These are phyloP conservation scores for Nebria brevicollis DNA, from an alignment of 2,888 invertebrate species.

Conservation along the genomic window DNA sequence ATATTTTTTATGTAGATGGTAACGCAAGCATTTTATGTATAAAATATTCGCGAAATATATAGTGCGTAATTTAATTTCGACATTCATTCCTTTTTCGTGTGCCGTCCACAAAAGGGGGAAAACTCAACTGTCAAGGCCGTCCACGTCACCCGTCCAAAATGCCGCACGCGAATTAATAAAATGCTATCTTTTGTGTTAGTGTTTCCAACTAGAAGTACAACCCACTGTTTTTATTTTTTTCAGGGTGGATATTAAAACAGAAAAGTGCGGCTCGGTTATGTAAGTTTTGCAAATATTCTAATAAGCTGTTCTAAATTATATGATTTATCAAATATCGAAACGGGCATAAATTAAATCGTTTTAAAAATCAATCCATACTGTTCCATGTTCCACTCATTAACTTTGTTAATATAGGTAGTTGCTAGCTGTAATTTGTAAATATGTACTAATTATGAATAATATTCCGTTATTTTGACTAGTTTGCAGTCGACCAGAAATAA, in stretches of 20 bases:
- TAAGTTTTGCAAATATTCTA: too few relatives aligned
- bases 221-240: neutral
- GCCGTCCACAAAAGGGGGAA: neutral
- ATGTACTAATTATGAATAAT: neutral
- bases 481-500: neutral
- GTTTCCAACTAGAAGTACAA: neutral
- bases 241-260: neutral
- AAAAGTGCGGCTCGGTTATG: neutral
- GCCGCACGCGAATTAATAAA: slow-evolving; percentile 27
- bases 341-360: neutral
- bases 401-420: neutral
- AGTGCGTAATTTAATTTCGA: slow-evolving; percentile 1
- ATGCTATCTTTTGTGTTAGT: neutral
- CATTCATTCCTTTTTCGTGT: neutral
- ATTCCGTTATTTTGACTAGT: neutral
- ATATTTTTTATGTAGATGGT: neutral
- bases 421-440: neutral
- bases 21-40: neutral
- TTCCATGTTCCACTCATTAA: neutral
- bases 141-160: slow-evolving; percentile 15
- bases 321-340: too few relatives aligned
- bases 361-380: neutral
- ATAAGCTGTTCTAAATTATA: too few relatives aligned
- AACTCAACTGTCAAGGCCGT: slow-evolving; percentile 28
- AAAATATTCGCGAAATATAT: slow-evolving; percentile 1